Base-by-base conservation (phyloP, 2,113 vertebrate genomes). In the Todiramphus chloris region DNA sequence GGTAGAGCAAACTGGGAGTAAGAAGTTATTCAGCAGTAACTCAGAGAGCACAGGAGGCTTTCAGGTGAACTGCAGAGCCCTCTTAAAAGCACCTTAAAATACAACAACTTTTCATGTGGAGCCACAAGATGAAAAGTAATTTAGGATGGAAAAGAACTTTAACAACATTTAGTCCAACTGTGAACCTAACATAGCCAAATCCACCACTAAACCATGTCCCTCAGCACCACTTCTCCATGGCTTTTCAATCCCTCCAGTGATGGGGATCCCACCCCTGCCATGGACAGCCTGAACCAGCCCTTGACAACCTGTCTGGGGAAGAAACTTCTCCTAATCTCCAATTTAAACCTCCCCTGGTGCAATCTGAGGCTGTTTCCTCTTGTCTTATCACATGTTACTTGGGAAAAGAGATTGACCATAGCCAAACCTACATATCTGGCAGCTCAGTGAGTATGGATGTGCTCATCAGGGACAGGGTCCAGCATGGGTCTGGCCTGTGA, bases 361-460 rank as follows among this genome's bases (percentile, higher is more conserved):
- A 44, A 44, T 19, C 15, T 44, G 20, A 33, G 13, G 41, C 41
- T 15, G 30, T 33, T 44, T 67, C 63, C 30, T 44, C 41, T 67
- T 33, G 39, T 66, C 18, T 18, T 44, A 31, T 44, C 63, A 66
- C 63, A 31, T 31, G 64, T 44, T 67, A 20, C 30, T 33, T 33
- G 30, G 14, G 39, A 21, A 18, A 31, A 66, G 63, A 43, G 39
- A 66, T 39, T 28, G 15, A 9, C 8, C 17, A 6, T 21, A 53
- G 35, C 6, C n/a, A n/a, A 60, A 39, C 7, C 73, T 33, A 4
- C 41, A 11, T 11, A 12, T 6, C 31, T 5, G 39, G 17, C 25
- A 39, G 39, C 35, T 37, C 2, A 4, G 2, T 2, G 19, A 39
- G 18, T 23, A 2, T 0, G 5, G 41, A 3, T 0, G 6, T 2